Evolutionary conservation across 2,888 invertebrate species (phyloP), one percentile per base, ranked within the genome.

Genomic region (Hyppa rectilinea): DNA sequence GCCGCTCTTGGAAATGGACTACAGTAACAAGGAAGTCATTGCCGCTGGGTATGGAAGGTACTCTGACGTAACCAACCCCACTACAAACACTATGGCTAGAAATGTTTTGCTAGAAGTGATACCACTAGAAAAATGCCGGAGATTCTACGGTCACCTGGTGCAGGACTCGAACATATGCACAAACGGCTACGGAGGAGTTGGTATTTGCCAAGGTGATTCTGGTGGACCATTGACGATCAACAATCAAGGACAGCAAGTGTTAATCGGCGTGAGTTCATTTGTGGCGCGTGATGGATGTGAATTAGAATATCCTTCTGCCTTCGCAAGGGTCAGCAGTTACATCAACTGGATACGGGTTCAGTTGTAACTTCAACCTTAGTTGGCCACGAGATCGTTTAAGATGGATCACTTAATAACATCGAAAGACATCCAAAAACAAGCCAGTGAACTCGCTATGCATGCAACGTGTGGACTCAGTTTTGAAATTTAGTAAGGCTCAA

Each of bases 181-280:
- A 2, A 90, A 86, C 62, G 94, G 94, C 6, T 68, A 77, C 10
- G 93, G 93, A 20, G 92, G 91, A 20, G 92, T 92, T 47, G 94
- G 94, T 3, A 94, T 94, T 69, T 94, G 94, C 78, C 91, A 89
- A 70, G 94, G 94, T 4, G 94, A 94, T 75, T 94, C 94, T 0
- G 94, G 93, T 1, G 94, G 94, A 9, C 94, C 94, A 9, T 75
- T 93, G 59, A 90, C 91, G 5, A 75, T 91, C 45, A 88, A 85
- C 56, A 82, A 85, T 61, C 72, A 85, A 26, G 92, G 91, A 23
- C 65, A 87, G 70, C 88, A 89, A 67, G 78, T 93, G 58, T 73
- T 94, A 55, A 88, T 94, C 29, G 94, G 94, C 14, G 92, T 94
- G 36, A 94, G 94, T 81, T 94, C 94, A 3, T 94, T 94, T 78